phyloP scores from a whole-genome alignment of 2,888 invertebrate genomes.

The Sesamia inferens region DNA sequence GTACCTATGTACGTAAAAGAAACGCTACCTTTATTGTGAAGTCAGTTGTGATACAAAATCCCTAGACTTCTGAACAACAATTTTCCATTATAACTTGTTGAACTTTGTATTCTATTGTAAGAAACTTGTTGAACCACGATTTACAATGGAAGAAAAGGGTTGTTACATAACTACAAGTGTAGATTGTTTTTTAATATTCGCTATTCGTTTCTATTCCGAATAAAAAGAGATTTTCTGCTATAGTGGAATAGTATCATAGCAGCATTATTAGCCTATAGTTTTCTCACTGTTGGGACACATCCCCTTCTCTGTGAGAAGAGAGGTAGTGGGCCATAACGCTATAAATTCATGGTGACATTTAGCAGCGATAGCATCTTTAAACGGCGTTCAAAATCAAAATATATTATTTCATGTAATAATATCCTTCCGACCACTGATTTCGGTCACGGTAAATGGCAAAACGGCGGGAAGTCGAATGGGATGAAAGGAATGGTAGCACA shows the following conservation, averaged over 20 bases:
- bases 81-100: slow-evolving; percentile 23
- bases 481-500: too few relatives aligned
- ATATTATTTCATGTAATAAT: too few relatives aligned
- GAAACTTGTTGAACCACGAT: slow-evolving; percentile 16
- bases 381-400: too few relatives aligned
- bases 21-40: slow-evolving; percentile 2
- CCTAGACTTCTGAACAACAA: slow-evolving; percentile 5
- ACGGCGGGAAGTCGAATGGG: too few relatives aligned
- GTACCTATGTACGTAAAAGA: background rate
- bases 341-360: too few relatives aligned
- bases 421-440: too few relatives aligned
- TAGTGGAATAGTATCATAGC: background rate
- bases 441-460: too few relatives aligned
- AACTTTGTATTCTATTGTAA: slow-evolving; percentile 7
- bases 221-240: background rate
- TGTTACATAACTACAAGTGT: background rate
- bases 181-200: background rate
- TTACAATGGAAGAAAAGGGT: slow-evolving; percentile 1
- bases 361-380: too few relatives aligned
- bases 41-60: slow-evolving; percentile 1
- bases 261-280: too few relatives aligned
- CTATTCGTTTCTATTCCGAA: background rate
- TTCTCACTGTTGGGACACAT: too few relatives aligned
- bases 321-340: too few relatives aligned
- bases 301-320: too few relatives aligned